Evolutionary conservation across 2,888 invertebrate species (phyloP).

Genomic region (Torymus aiolomorphi): DNA sequence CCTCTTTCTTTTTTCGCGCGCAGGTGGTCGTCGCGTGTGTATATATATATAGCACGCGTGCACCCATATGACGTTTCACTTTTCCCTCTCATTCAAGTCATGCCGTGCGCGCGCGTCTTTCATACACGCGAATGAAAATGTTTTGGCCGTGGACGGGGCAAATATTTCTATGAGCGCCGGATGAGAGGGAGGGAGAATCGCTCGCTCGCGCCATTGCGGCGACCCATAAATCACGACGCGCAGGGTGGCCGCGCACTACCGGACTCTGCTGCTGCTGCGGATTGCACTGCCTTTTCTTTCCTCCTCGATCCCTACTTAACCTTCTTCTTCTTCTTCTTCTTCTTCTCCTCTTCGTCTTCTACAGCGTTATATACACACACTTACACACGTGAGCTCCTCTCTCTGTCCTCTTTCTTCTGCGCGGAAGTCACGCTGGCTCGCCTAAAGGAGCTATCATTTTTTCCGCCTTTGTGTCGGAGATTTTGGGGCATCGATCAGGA

Average conservation of each 20-base stretch:
- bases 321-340: constrained; percentile 19
- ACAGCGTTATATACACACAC: too few relatives aligned
- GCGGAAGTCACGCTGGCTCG: constrained; percentile 47
- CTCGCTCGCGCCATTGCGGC: constrained; percentile 62
- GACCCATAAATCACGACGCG: constrained; percentile 69
- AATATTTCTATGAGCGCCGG: constrained; percentile 66
- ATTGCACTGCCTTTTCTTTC: constrained; percentile 26
- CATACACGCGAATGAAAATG: constrained; percentile 37
- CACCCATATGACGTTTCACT: constrained; percentile 30
- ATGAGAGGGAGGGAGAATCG: constrained; percentile 59
- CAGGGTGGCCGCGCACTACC: constrained; percentile 67
- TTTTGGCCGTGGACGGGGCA: constrained; percentile 55
- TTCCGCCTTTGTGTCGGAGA: not conserved
- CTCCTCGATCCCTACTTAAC: constrained; percentile 23
- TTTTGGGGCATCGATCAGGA: constrained; percentile 32
- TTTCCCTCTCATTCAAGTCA: constrained; percentile 11
- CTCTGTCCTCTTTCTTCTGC: not conserved
- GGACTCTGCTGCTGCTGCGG: not conserved
- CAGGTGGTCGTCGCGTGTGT: constrained; percentile 15
- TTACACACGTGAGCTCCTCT: too few relatives aligned
- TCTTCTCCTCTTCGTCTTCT: constrained; percentile 1
- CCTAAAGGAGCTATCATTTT: constrained; percentile 44
- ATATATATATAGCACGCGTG: not conserved
- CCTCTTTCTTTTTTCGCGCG: constrained; percentile 11
- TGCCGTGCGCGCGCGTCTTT: not conserved